Evolutionary conservation across 2,113 vertebrate species (phyloP).

Genomic region (Pao palembangensis): DNA sequence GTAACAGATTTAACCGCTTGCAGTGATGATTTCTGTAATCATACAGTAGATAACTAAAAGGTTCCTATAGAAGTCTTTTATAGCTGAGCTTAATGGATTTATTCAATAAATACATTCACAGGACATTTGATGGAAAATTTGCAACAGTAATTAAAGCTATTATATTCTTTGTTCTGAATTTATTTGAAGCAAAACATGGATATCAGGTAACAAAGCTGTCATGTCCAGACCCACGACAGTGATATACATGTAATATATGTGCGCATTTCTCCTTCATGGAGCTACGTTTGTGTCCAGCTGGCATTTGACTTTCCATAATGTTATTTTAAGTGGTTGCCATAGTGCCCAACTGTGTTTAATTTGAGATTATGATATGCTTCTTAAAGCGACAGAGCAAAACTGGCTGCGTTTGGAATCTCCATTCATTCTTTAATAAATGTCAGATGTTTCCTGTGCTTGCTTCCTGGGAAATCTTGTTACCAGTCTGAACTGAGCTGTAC

Average conservation of each 20-base stretch:
- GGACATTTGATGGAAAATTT: too few relatives aligned
- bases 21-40: too few relatives aligned
- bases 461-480: conserved; percentile 49
- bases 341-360: conserved; percentile 58
- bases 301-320: conserved; percentile 43
- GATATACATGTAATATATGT: conserved; percentile 18
- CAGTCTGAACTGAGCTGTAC: conserved; percentile 21
- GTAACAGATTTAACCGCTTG: too few relatives aligned
- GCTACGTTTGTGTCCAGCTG: conserved; percentile 42
- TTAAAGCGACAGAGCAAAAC: conserved; percentile 49
- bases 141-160: too few relatives aligned
- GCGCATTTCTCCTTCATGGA: conserved; percentile 10
- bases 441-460: conserved; percentile 52
- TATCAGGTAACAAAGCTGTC: conserved; percentile 16
- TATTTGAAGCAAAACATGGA: neutral
- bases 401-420: conserved; percentile 37
- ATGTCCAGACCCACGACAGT: conserved; percentile 18
- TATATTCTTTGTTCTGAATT: neutral
- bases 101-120: too few relatives aligned
- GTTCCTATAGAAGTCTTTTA: too few relatives aligned
- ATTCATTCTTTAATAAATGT: conserved; percentile 57
- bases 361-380: conserved; percentile 49
- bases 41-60: too few relatives aligned
- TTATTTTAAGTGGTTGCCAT: conserved; percentile 70
- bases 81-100: too few relatives aligned